Percentiles rank a stretch among this genome's conserved stretches.
Evolutionary conservation across 2,888 invertebrate genomes (phyloP).

Genomic region (Clunio marinus): DNA sequence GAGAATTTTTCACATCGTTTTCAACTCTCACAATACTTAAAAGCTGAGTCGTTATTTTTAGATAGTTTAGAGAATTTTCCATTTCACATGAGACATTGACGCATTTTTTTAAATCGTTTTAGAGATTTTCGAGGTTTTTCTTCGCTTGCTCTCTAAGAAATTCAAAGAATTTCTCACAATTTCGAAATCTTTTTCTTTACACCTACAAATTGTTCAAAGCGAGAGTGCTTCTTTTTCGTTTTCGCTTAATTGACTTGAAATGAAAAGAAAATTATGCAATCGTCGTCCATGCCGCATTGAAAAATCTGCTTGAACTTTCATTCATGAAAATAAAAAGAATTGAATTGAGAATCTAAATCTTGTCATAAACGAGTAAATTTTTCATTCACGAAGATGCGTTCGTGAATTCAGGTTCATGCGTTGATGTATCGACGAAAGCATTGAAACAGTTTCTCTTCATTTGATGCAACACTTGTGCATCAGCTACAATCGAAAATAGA

Average conservation of each 20-base stretch:
- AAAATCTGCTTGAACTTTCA: not conserved
- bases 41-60: not conserved
- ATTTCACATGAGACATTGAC: slow-evolving; percentile 27
- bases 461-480: slow-evolving; percentile 17
- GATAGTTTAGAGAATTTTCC: slow-evolving; percentile 5
- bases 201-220: slow-evolving; percentile 16
- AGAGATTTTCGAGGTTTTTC: slow-evolving; percentile 4
- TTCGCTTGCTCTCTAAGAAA: not conserved
- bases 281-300: not conserved
- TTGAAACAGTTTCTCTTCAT: slow-evolving; percentile 3
- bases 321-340: no score
- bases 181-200: no score
- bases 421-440: not conserved
- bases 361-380: not conserved
- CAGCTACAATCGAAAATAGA: slow-evolving; percentile 30
- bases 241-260: not conserved
- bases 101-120: slow-evolving; percentile 14
- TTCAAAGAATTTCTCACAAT: no score
- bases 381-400: slow-evolving; percentile 29
- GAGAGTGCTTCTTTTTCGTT: not conserved
- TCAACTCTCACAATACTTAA: slow-evolving; percentile 2
- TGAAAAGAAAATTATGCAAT: slow-evolving; percentile 5
- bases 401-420: slow-evolving; percentile 29
- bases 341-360: no score
- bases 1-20: slow-evolving; percentile 10